These are phyloP conservation scores for Poeciliopsis prolifica DNA, from an alignment of 2,113 vertebrate species.

Conservation along the genomic window DNA sequence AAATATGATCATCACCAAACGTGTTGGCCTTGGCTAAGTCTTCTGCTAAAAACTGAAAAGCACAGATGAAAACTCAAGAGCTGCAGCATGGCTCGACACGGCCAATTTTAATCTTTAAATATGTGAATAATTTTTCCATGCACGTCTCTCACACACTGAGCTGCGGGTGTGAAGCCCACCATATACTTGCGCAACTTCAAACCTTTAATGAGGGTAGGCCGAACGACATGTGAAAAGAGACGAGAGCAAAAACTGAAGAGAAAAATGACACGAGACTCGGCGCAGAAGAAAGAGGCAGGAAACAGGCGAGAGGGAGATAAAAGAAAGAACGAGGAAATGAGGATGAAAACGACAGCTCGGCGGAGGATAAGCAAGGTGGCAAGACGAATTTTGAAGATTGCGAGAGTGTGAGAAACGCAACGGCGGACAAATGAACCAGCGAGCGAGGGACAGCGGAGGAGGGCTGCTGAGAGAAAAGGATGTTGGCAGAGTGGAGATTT, in stretches of 20 bases:
- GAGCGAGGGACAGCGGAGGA: conserved; percentile 44
- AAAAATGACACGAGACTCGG: background rate
- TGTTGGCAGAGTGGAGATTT: conserved; percentile 58
- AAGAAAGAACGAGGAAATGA: conserved; percentile 30
- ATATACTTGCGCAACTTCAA: background rate
- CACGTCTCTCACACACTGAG: background rate
- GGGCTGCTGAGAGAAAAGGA: conserved; percentile 38
- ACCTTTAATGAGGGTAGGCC: conserved; percentile 13
- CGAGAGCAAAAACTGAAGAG: conserved; percentile 6
- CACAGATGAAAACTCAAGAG: background rate
- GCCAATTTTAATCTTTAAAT: background rate
- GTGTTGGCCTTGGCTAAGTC: background rate
- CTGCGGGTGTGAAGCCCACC: background rate
- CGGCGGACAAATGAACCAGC: conserved; percentile 25
- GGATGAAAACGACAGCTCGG: conserved; percentile 25
- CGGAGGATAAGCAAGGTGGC: conserved; percentile 29
- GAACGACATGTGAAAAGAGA: background rate
- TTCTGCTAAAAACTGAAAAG: background rate
- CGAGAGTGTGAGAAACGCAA: conserved; percentile 5
- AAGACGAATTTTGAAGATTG: conserved; percentile 29
- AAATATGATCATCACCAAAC: background rate
- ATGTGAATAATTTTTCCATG: background rate
- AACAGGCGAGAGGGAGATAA: conserved; percentile 6
- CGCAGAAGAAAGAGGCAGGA: conserved; percentile 14
- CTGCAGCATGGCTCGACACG: background rate